Percentiles rank a stretch among this genome's conserved stretches.
Evolutionary conservation across 2,888 invertebrate genomes (phyloP).

Genomic region (Chesias legatella): DNA sequence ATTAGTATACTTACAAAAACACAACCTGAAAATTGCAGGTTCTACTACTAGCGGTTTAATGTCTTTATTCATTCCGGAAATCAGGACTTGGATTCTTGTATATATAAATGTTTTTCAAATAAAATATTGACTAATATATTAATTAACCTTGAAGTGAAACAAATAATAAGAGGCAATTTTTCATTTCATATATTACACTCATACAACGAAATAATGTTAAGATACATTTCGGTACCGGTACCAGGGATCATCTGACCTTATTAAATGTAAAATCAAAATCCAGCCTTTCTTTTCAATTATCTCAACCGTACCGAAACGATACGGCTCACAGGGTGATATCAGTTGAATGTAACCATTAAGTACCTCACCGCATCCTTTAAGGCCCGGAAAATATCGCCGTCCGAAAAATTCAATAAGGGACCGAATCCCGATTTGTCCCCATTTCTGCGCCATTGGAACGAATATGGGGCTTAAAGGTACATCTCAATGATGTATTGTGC

Average conservation of each 20-base stretch:
- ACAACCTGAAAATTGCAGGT: too few relatives aligned
- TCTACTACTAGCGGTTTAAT: too few relatives aligned
- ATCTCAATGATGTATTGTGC: constrained; percentile 54
- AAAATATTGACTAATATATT: too few relatives aligned
- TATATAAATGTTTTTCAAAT: too few relatives aligned
- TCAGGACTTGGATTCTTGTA: too few relatives aligned
- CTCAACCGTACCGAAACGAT: constrained; percentile 11
- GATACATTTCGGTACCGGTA: too few relatives aligned
- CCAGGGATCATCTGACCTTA: not conserved
- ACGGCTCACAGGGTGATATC: constrained; percentile 22
- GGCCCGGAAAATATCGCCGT: constrained; percentile 42
- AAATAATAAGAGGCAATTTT: too few relatives aligned
- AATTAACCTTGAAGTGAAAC: too few relatives aligned
- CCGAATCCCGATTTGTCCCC: constrained; percentile 47
- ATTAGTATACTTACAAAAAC: too few relatives aligned
- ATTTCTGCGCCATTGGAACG: constrained; percentile 57
- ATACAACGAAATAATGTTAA: too few relatives aligned
- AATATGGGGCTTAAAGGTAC: constrained; percentile 41
- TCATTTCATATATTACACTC: too few relatives aligned
- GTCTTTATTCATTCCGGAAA: too few relatives aligned
- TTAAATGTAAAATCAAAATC: constrained; percentile 4
- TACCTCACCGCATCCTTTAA: constrained; percentile 37
- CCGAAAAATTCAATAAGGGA: constrained; percentile 50
- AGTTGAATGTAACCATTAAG: constrained; percentile 37
- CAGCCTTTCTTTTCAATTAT: constrained; percentile 11